phyloP scores from a whole-genome alignment of 2,888 invertebrate species.

The Conistra vaccinii region DNA sequence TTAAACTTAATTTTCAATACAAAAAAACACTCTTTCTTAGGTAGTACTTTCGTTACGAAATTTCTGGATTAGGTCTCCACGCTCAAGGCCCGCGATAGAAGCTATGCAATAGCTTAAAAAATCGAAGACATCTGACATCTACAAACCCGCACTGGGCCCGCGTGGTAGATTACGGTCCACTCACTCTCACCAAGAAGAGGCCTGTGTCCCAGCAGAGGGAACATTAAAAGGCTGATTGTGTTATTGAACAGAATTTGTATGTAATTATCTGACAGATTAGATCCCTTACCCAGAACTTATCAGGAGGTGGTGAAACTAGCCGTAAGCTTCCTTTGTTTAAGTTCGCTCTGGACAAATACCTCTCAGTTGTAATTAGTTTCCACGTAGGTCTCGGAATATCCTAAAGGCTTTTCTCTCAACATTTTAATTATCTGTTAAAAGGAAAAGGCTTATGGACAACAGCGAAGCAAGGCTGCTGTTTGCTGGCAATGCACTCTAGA shows the following conservation, averaged over 20 bases:
- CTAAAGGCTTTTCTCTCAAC: conserved; percentile 1
- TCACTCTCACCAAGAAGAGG: too few relatives aligned
- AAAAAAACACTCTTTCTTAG: too few relatives aligned
- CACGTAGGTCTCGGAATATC: conserved; percentile 6
- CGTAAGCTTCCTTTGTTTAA: conserved; percentile 27
- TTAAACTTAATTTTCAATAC: too few relatives aligned
- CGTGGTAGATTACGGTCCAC: too few relatives aligned
- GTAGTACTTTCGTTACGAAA: too few relatives aligned
- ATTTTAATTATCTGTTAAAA: conserved; percentile 37
- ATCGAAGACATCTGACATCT: too few relatives aligned
- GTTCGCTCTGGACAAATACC: conserved; percentile 13
- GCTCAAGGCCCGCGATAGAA: too few relatives aligned
- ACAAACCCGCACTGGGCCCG: too few relatives aligned
- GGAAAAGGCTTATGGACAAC: not conserved
- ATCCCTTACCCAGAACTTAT: conserved; percentile 6
- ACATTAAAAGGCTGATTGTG: too few relatives aligned
- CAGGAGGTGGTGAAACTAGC: not conserved
- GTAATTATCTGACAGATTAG: not conserved
- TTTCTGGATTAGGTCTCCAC: too few relatives aligned
- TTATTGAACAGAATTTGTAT: not conserved
- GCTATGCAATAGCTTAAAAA: too few relatives aligned
- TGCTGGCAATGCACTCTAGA: conserved; percentile 4
- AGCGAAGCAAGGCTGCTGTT: not conserved
- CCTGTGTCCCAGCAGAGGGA: too few relatives aligned
- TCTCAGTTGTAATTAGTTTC: conserved; percentile 41